Conservation (phyloP, 2,888 invertebrate genomes). For the Aromia moschata region DNA sequence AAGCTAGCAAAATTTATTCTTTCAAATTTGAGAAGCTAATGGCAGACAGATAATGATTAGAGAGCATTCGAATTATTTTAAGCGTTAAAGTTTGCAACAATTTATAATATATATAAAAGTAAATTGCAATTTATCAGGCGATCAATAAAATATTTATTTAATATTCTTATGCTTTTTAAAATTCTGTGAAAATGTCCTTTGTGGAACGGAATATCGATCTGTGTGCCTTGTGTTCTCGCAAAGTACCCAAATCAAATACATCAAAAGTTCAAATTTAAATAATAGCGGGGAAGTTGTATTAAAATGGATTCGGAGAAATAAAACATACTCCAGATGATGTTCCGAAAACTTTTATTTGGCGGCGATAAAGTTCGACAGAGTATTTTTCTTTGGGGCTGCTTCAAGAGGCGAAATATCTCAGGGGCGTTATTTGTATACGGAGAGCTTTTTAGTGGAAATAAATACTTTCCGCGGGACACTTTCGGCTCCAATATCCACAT, state of each 20-base stretch:
- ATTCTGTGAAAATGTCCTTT: too few relatives aligned
- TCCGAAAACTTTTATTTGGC: neutral
- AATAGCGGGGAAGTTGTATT: constrained; percentile 36
- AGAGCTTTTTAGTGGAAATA: neutral
- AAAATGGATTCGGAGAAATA: constrained; percentile 32
- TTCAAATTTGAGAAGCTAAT: too few relatives aligned
- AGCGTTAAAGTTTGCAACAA: too few relatives aligned
- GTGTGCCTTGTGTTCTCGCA: neutral
- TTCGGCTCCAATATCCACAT: too few relatives aligned
- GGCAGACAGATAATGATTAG: too few relatives aligned
- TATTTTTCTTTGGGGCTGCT: neutral
- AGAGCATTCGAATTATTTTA: too few relatives aligned
- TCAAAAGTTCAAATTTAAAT: constrained; percentile 37
- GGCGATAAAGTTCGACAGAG: neutral
- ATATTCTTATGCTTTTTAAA: too few relatives aligned
- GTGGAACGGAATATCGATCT: neutral
- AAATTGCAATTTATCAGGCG: too few relatives aligned
- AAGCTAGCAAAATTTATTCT: too few relatives aligned
- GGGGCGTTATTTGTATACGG: neutral
- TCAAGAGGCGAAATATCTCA: neutral
- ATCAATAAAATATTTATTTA: too few relatives aligned
- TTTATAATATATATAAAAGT: too few relatives aligned
- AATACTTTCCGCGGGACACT: too few relatives aligned
- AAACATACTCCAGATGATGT: constrained; percentile 36
- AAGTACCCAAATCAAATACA: constrained; percentile 32